Evolutionary conservation across 2,113 vertebrate genomes (phyloP).

Genomic region (Macaca mulatta): DNA sequence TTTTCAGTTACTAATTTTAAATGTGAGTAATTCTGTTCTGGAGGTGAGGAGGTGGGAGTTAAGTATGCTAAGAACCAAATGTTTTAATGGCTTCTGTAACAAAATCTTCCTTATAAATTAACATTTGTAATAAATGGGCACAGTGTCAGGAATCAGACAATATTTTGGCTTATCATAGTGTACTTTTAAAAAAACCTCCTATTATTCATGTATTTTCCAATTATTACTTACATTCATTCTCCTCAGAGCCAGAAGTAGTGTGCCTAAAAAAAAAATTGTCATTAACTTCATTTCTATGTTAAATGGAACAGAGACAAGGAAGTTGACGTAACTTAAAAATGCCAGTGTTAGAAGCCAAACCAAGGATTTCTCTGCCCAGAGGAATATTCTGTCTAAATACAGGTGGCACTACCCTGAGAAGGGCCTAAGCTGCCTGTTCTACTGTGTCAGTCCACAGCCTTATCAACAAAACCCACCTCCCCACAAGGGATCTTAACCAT

Average conservation of each 20-base stretch:
- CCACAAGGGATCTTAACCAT: neutral
- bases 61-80: neutral
- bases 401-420: neutral
- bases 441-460: neutral
- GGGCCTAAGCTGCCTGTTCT: neutral
- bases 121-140: constrained; percentile 8
- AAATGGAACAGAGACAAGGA: constrained; percentile 30
- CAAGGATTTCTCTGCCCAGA: neutral
- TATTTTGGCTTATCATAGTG: neutral
- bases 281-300: neutral
- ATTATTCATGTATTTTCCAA: constrained; percentile 27
- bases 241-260: neutral
- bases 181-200: constrained; percentile 39
- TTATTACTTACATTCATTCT: neutral
- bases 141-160: neutral
- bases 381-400: neutral
- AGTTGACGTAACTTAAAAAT: neutral
- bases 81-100: constrained; percentile 47
- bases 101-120: constrained; percentile 53
- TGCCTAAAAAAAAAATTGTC: constrained; percentile 20
- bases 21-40: constrained; percentile 51
- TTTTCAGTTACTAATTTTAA: constrained; percentile 75
- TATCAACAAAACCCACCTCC: neutral
- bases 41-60: neutral
- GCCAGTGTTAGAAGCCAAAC: neutral